phyloP scores from a whole-genome alignment of 2,113 vertebrate species.

The Polypterus bichir region DNA sequence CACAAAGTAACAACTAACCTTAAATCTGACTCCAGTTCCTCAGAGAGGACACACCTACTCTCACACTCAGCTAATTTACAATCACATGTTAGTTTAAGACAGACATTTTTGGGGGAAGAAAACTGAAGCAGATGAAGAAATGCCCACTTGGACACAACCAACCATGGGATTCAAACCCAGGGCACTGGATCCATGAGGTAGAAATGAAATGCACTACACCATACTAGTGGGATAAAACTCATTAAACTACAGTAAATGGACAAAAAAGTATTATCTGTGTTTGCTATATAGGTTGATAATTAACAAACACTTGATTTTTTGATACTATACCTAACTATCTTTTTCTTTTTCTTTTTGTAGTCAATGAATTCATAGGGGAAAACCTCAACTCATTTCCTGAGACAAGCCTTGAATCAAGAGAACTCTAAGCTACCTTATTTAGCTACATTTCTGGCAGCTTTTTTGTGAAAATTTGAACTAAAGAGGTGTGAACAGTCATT shows the following conservation, averaged over 20 bases:
- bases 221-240: too few species aligned
- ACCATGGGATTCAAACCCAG: neutral
- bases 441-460: too few species aligned
- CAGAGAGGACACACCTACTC: too few species aligned
- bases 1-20: too few species aligned
- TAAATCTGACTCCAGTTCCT: too few species aligned
- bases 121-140: too few species aligned
- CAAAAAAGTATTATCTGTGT: neutral
- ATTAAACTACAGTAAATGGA: neutral
- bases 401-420: slow-evolving; percentile 42
- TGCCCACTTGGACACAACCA: neutral
- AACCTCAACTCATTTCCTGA: slow-evolving; percentile 46
- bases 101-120: too few species aligned
- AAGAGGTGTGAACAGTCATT: too few species aligned
- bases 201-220: neutral
- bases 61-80: too few species aligned
- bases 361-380: slow-evolving; percentile 57
- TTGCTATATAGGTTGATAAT: neutral
- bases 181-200: neutral
- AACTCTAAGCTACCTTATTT: slow-evolving; percentile 30
- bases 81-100: too few species aligned
- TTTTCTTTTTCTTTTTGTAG: slow-evolving; percentile 27
- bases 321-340: neutral
- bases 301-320: neutral
- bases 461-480: too few species aligned